Evolutionary conservation across 1,140 invertebrate species (phyloP), one percentile per base, ranked within the genome.

Genomic region (Drosophila neocordata): DNA sequence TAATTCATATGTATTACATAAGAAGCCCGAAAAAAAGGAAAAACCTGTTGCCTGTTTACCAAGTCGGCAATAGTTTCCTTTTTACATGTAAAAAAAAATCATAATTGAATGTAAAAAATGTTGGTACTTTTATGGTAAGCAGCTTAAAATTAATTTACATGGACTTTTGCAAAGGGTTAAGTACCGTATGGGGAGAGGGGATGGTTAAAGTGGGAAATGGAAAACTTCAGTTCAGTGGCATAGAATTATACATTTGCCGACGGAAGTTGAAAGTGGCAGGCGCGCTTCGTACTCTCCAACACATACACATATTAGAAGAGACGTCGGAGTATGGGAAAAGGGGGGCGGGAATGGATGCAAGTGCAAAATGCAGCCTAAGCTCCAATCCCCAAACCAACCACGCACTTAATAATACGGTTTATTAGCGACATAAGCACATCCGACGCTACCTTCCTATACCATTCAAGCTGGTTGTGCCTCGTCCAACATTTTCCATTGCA

Each of bases 371-470:
- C 55, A 66, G 44, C 55, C 69, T 62, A 63, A 74, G 63, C 51
- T 61, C 72, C 41, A 62, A 51, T 22, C 27, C 44, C 20, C 13
- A 55, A 56, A 41, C 65, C 65, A 58, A 68, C 77, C 79, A 64
- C 81, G 72, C 75, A 88, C 83, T 88, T 88, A 88, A 88, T 88
- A 88, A 88, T 88, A 88, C 69, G 83, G 83, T 88, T 88, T 88
- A 88, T 88, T 88, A 88, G 83, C 83, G 83, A 88, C 83, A 88
- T 88, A 88, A 88, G 83, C 84, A 88, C 84, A 88, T 88, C 83
- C 83, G 83, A 72, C 79, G 71, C 71, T 82, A 78, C 60, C 71
- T 52, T 15, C 9, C 15, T 20, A 48, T 20, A 8, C 15, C 41
- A 48, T 48, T 31, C 27, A 31, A 31, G 27, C 15, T 15, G 9